A percentile compares a stretch with the other conserved stretches of the same genome.
Evolutionary conservation across 2,113 vertebrate genomes (phyloP).

Genomic region (Sclerurus mexicanus): DNA sequence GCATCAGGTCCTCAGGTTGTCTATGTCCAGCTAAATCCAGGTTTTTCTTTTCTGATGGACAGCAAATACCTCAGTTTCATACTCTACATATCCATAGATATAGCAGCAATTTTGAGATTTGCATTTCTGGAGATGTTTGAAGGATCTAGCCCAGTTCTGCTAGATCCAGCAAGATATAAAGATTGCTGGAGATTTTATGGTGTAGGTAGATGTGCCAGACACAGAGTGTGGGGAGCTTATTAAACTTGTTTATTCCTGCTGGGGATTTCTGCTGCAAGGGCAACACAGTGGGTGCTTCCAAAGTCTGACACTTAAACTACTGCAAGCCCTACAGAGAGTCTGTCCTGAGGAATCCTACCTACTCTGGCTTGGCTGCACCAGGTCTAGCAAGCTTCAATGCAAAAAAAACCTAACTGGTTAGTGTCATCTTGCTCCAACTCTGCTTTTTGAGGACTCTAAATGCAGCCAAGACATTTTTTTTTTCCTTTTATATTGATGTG

Average conservation of each 20-base stretch:
- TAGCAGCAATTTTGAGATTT: neutral
- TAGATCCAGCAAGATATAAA: neutral
- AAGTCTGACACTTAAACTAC: neutral
- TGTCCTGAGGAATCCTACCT: neutral
- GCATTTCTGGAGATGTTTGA: neutral
- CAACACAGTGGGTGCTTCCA: neutral
- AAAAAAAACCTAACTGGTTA: neutral
- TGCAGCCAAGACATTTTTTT: neutral
- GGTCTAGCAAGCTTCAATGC: neutral
- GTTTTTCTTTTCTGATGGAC: neutral
- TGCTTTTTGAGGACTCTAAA: neutral
- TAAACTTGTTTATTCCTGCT: neutral
- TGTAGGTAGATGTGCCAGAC: neutral
- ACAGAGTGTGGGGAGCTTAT: neutral
- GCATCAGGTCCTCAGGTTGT: neutral
- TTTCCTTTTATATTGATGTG: neutral
- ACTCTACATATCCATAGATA: neutral
- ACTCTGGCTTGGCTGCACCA: neutral
- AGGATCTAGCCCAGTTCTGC: neutral
- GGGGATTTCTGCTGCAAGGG: neutral
- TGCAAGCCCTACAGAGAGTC: neutral
- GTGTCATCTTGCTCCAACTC: neutral
- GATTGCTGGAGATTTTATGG: neutral
- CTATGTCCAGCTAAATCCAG: neutral
- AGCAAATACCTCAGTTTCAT: neutral